These are phyloP conservation scores for Leuctra nigra DNA, from an alignment of 2,888 invertebrate species.

Conservation along the genomic window DNA sequence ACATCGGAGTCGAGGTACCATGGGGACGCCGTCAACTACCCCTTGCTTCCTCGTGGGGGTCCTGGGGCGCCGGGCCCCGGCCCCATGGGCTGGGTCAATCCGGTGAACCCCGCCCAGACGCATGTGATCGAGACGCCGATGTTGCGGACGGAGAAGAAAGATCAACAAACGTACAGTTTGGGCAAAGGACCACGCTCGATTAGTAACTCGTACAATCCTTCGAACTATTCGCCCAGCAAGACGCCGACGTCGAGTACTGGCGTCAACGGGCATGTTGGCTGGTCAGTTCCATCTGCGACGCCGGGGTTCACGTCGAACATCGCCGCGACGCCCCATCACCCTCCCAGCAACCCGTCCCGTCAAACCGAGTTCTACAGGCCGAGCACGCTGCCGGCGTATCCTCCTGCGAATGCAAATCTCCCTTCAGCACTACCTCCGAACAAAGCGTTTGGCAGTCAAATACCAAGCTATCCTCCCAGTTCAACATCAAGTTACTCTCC, in stretches of 20 bases:
- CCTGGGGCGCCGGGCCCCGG: neutral
- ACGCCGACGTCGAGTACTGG: neutral
- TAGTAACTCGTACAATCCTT: constrained; percentile 1
- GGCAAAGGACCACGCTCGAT: neutral
- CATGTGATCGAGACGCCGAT: neutral
- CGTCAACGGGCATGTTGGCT: neutral
- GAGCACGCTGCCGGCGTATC: neutral
- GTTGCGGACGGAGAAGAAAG: neutral
- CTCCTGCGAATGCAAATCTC: neutral
- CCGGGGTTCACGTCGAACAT: neutral
- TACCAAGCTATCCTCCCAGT: neutral
- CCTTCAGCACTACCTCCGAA: neutral
- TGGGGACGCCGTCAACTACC: neutral
- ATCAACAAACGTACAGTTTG: neutral
- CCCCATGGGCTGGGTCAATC: neutral
- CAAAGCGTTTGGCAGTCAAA: neutral
- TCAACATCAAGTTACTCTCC: neutral
- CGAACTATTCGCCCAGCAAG: neutral
- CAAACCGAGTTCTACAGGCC: constrained; percentile 4
- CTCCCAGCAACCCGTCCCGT: neutral
- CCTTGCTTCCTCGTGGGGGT: neutral
- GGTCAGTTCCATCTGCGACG: neutral
- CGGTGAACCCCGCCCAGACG: neutral
- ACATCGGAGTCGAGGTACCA: neutral
- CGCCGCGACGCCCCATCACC: neutral